Base-by-base conservation (phyloP, 2,797 vertebrate species). In the Eulemur albifrons region DNA sequence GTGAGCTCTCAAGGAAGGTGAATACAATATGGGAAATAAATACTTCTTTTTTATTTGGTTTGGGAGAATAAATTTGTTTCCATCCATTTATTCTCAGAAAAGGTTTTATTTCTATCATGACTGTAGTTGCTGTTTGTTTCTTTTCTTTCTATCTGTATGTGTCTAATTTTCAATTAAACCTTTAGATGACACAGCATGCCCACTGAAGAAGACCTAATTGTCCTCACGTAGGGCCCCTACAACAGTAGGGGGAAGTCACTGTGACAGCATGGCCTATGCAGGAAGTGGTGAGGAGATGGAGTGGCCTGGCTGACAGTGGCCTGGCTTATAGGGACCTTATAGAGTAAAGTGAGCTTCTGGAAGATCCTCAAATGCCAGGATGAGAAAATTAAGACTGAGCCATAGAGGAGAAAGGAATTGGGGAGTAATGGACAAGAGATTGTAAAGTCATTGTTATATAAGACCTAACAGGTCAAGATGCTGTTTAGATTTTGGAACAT, bases 11-110 rank as follows among this genome's bases (percentile, higher is more conserved):
- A 72, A 82, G 80, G 63, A 94, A 81, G 38, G 48, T 48, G 50
- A 76, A 48, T 43, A 59, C 21, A 79, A 3, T 82, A 7, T 94
- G 90, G 38, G 48, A 92, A 92, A 65, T 75, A 94, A n/a, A 50
- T 75, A 63, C 32, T 76, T 95, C 65, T 61, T 50, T 82, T 96
- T 93, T 61, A 54, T 85, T 96, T 91, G 43, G 10, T 77, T 65
- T 75, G 73, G 43, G 69, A 75, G 69, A 90, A 70, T 59, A 61
- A 38, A 43, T 85, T 93, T 92, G 23, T 95, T 96, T 96, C 32
- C 32, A 72, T 59, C 48, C 87, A 7, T 93, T 92, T 45, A 81
- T 38, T 94, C 40, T 88, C 20, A 38, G 61, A 72, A 94, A 97
- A 70, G 43, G 61, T 93, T 84, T 20, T 65, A 30, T 90, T 76